Evolutionary conservation across 2,888 invertebrate genomes (phyloP), one percentile per base, ranked within the genome.

Genomic region (Conchocele bisecta): DNA sequence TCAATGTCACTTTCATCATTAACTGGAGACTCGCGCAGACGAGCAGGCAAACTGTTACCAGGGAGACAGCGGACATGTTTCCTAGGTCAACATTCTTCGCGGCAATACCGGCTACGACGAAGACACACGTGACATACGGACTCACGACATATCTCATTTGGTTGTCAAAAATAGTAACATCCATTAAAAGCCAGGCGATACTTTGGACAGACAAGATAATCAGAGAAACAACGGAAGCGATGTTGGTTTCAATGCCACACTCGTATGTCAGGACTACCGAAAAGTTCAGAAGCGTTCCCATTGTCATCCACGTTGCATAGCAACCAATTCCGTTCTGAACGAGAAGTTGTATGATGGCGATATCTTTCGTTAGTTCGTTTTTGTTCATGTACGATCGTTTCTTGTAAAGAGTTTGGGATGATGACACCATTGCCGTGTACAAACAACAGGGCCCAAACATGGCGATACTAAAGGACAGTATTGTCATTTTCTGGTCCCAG

Each of bases 291-390:
- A 88, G 71, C 5, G 88, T 81, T 9, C 88, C 89, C 7, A 89
- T 77, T 6, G 86, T 84, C 5, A 82, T 81, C 88, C 88, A 89
- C 0, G 85, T 81, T 3, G 87, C 87, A 66, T 87, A 89, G 59
- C 88, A 84, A 6, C 85, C 86, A n/a, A 89, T 59, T 1, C 88
- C 88, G 72, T 89, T 89, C 54, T 88, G 87, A 6, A 88, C 79
- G n/a, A 89, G 59, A n/a, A 88, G 65, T 46, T 89, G 63, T 5
- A 84, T 79, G 6, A 88, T 53, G 88, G 88, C 88, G 17, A 88
- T 75, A 35, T 88, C 88, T 20, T 79, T 73, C 20, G 28, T 59
- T 20, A 83, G 59, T 15, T 69, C 73, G 15, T 76, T 58, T 26
- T 74, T 71, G 11, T 53, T 57, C 63, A 89, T 56, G 24, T 63